Base-by-base conservation (phyloP, 2,888 invertebrate species). In the Epinotia demarniana region DNA sequence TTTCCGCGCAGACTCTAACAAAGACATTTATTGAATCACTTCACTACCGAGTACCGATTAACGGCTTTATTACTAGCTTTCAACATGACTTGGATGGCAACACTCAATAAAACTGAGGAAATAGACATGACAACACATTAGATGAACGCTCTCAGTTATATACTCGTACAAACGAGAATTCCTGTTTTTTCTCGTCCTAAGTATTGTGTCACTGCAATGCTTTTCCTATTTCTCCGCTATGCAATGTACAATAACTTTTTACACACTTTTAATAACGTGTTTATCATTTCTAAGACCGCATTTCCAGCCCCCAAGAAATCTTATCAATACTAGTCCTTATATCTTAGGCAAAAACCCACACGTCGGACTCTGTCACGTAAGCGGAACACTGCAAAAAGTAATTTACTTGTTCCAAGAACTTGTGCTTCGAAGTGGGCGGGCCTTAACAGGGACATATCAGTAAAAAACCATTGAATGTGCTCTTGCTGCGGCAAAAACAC, bases 341-440 rank as follows among this genome's bases (percentile, higher is more conserved):
- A 9, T 61, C 61, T 1, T 67, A 18, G 46, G n/a, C 43, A 72
- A 67, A 75, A 75, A 67, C 67, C 43, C 61, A 19, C 67, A 72
- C 62, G 33, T 46, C 55, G n/a, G 53, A 39, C 39, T 13, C 58
- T 70, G 72, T 74, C 78, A 78, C 72, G 69, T 76, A 67, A 69
- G 66, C 75, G 72, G 67, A 71, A 73, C 77, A 23, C 18, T 13
- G 76, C 73, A 79, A 79, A 79, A 79, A 79, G 75, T 72, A 72
- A 75, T 78, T 75, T 77, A 77, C 73, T 63, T 64, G 74, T 78
- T 79, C 78, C 76, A 60, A 75, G 78, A 78, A 79, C 75, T 39
- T 73, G 66, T 76, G 60, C 49, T 58, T 60, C 68, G 18, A 66
- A 67, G 77, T 79, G 78, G 78, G 78, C 78, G 78, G 78, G 78